Base-by-base conservation (phyloP, 2,797 vertebrate species). In the Danio kyathit region DNA sequence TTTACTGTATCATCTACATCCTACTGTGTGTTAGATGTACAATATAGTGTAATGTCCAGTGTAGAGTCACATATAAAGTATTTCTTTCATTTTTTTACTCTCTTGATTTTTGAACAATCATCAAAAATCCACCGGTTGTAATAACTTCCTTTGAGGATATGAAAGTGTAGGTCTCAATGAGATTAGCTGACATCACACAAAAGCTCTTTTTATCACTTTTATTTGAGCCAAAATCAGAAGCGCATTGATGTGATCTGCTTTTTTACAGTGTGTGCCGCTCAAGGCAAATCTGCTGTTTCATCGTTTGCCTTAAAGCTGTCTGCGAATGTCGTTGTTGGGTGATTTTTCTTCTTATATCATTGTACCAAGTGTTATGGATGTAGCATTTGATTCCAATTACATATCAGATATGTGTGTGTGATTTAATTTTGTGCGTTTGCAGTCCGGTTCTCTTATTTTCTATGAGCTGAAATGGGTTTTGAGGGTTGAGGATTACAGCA, bases 111-210 rank as follows among this genome's bases (percentile, higher is more conserved):
- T 77, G 69, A 82, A 77, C 80, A 80, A 74, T 84, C 80, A 82
- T 78, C n/a, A 10, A 52, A 52, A 13, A 29, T 29, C 56, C 21
- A 19, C 65, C 46, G 29, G 63, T 83, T 61, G 72, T 72, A 46
- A 44, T 52, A 64, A 76, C 76, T 76, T 80, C 81, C 83, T 84
- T 76, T 76, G 75, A 81, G 80, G 81, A 86, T 80, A 70, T 83
- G 38, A 78, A 82, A 84, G 82, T 88, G 80, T 86, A 88, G 82
- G 74, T 86, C 85, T 88, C 85, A 61, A 82, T 83, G 85, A 86
- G 83, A 85, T 85, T 76, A 79, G 66, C 65, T 56, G 69, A 76
- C 8, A 54, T 66, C 65, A 61, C 59, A 46, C 67, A 49, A 60
- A 14, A 21, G 19, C 51, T 14, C 12, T 59, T 70, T 49, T 65